Percentiles rank a stretch among this genome's conserved stretches.
These are phyloP conservation scores for Sclerurus mexicanus DNA, from an alignment of 2,113 vertebrate species.

Conservation along the genomic window DNA sequence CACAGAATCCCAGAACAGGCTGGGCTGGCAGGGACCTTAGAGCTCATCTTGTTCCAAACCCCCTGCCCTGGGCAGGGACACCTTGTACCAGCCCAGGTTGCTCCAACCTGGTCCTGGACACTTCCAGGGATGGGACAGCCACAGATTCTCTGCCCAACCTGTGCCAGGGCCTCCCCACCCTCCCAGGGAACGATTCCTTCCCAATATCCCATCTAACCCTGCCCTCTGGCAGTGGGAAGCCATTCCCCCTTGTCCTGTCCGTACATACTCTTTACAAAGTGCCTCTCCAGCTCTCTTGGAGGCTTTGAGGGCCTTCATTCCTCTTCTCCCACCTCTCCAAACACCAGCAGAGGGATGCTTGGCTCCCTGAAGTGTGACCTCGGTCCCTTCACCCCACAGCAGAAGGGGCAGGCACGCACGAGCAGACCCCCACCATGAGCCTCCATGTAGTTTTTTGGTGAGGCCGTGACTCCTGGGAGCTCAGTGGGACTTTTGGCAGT, in stretches of 20 bases:
- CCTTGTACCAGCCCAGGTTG: background rate
- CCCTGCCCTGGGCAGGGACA: background rate
- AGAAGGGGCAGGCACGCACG: fast-evolving
- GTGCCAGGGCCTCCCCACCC: background rate
- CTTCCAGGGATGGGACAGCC: background rate
- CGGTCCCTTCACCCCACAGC: background rate
- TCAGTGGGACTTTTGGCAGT: background rate
- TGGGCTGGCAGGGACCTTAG: background rate
- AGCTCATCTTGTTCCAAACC: background rate
- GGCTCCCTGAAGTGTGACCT: background rate
- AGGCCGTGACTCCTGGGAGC: background rate
- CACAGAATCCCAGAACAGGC: background rate
- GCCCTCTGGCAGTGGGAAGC: background rate
- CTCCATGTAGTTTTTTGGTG: background rate
- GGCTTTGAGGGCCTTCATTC: background rate
- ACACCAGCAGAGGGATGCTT: background rate
- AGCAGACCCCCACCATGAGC: background rate
- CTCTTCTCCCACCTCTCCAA: background rate
- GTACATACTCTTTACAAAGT: background rate
- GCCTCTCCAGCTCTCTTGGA: background rate
- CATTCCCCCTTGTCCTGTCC: background rate
- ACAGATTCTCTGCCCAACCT: background rate
- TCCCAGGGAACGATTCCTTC: background rate
- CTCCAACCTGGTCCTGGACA: background rate
- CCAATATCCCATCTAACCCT: background rate